phyloP scores from a whole-genome alignment of 2,797 vertebrate species.

The Typhlichthys subterraneus region DNA sequence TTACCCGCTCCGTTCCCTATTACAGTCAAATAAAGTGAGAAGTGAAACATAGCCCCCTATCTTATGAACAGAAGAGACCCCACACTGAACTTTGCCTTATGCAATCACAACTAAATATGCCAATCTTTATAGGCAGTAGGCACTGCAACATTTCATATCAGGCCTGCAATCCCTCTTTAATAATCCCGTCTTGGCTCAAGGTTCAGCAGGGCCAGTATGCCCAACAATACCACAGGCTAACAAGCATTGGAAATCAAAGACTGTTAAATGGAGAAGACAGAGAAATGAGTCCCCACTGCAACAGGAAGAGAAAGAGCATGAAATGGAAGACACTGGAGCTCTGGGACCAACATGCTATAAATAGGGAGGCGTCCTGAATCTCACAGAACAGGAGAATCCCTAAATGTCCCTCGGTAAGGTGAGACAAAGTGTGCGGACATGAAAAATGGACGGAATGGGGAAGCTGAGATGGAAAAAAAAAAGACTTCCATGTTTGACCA shows the following conservation, averaged over 20 bases:
- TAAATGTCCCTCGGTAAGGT: slow-evolving; percentile 40
- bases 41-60: background rate
- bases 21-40: background rate
- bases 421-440: slow-evolving; percentile 17
- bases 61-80: slow-evolving; percentile 20
- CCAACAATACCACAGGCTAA: background rate
- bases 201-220: too few relatives aligned
- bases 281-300: slow-evolving; percentile 31
- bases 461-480: background rate
- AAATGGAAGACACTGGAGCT: slow-evolving; percentile 56
- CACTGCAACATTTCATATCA: too few relatives aligned
- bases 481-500: too few relatives aligned
- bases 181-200: too few relatives aligned
- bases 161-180: too few relatives aligned
- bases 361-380: slow-evolving; percentile 61
- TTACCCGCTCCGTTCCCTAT: background rate
- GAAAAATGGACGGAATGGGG: background rate
- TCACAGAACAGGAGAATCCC: slow-evolving; percentile 52
- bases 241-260: background rate
- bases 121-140: too few relatives aligned
- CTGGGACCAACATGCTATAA: slow-evolving; percentile 51
- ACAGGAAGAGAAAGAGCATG: slow-evolving; percentile 34
- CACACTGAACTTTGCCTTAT: slow-evolving; percentile 1
- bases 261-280: slow-evolving; percentile 17
- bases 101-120: slow-evolving; percentile 14